Conservation (phyloP, 2,797 vertebrate species). For the Aplochiton taeniatus region DNA sequence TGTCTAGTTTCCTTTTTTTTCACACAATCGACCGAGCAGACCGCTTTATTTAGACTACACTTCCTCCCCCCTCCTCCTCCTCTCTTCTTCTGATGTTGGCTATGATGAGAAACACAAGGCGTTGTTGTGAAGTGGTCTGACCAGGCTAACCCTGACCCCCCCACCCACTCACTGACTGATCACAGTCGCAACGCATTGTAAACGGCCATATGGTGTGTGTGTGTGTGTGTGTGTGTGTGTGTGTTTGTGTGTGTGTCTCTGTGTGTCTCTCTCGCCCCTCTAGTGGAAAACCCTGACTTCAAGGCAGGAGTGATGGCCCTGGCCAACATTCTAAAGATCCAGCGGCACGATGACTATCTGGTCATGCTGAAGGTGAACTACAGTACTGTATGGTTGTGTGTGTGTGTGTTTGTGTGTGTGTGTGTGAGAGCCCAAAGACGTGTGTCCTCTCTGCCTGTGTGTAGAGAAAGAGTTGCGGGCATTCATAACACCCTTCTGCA, state of each 20-base stretch:
- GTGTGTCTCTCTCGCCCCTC: slow-evolving; percentile 12
- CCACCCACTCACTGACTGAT: slow-evolving; percentile 10
- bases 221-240: slow-evolving; percentile 11
- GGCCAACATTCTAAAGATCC: slow-evolving; percentile 93
- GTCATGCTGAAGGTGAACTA: slow-evolving; percentile 93
- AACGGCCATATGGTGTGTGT: slow-evolving; percentile 4
- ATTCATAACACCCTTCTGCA: too few species aligned
- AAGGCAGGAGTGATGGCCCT: slow-evolving; percentile 94
- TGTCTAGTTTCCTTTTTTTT: not conserved
- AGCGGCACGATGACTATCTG: slow-evolving; percentile 94
- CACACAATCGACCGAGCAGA: too few species aligned
- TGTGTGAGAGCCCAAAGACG: too few species aligned
- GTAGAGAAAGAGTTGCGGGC: too few species aligned
- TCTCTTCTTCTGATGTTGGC: not conserved
- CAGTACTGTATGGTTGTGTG: not conserved
- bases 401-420: not conserved
- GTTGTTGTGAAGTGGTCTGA: slow-evolving; percentile 17
- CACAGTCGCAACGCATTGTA: slow-evolving; percentile 8
- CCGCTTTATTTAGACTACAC: not conserved
- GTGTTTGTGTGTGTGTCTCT: slow-evolving; percentile 12
- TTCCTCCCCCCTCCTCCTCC: not conserved
- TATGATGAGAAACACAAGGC: not conserved
- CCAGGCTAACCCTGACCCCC: slow-evolving; percentile 10
- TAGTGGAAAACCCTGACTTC: slow-evolving; percentile 93
- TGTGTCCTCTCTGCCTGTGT: too few species aligned